Evolutionary conservation across 53 echinoderm and acorn worm genomes (phyloP).

Genomic region (Henricia sp.): DNA sequence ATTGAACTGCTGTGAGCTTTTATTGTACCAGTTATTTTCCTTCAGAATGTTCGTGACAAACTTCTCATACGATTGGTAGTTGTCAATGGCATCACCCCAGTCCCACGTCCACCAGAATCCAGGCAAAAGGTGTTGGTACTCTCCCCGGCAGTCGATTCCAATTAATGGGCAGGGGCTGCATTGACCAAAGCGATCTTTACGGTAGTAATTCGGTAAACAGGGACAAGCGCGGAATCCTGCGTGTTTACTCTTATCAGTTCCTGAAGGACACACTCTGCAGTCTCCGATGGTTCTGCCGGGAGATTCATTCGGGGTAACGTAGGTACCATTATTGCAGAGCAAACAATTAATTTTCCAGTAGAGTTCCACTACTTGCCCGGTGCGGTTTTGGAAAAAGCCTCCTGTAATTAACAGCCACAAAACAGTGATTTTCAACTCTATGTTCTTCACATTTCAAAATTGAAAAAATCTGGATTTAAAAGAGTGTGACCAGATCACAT

Average conservation of each 20-base stretch:
- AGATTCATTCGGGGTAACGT: neutral
- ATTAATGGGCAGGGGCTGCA: slow-evolving; percentile 34
- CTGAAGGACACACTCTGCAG: slow-evolving; percentile 59
- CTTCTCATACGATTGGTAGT: neutral
- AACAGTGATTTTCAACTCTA: neutral
- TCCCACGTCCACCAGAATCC: slow-evolving; percentile 63
- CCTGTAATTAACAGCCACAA: slow-evolving; percentile 10
- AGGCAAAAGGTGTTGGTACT: slow-evolving; percentile 22
- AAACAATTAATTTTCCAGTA: neutral
- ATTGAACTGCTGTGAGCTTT: neutral
- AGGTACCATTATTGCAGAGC: slow-evolving; percentile 61
- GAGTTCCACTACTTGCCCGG: slow-evolving; percentile 1
- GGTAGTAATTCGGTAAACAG: slow-evolving; percentile 42
- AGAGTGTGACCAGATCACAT: neutral
- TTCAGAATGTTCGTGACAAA: neutral
- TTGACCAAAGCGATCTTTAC: slow-evolving; percentile 48
- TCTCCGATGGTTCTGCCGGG: slow-evolving; percentile 30
- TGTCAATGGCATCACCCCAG: neutral
- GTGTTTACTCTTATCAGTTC: no score
- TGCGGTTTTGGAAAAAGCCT: slow-evolving; percentile 45
- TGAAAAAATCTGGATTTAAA: neutral
- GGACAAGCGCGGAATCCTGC: no score
- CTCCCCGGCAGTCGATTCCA: slow-evolving; percentile 36
- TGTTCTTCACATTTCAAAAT: slow-evolving; percentile 1
- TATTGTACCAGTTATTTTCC: neutral